These are phyloP conservation scores for Cygnus olor DNA, from an alignment of 2,797 vertebrate species.

Conservation along the genomic window DNA sequence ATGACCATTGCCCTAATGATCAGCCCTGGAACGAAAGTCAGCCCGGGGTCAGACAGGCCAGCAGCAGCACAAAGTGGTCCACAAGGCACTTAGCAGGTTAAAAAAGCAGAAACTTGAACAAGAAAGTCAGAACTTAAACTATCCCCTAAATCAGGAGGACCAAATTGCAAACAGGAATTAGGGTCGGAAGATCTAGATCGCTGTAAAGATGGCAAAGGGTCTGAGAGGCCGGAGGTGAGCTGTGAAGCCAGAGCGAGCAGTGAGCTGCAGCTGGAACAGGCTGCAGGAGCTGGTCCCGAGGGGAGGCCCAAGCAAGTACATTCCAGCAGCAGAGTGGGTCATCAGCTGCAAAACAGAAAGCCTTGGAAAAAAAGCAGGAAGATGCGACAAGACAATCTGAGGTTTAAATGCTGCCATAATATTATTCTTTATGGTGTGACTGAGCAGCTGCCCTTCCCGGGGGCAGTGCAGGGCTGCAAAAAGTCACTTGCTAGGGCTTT, in stretches of 20 bases:
- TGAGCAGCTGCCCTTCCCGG: rapidly evolving
- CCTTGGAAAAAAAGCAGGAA: background rate
- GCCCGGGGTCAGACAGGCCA: background rate
- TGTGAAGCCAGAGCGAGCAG: background rate
- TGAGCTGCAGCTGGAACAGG: background rate
- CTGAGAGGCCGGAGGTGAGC: background rate
- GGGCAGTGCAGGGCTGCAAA: background rate
- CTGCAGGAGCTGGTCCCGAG: rapidly evolving
- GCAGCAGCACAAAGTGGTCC: background rate
- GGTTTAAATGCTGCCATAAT: background rate
- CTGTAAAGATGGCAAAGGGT: background rate
- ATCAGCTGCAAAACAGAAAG: background rate
- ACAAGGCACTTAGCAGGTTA: background rate
- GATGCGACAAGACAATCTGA: background rate
- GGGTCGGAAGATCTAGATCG: background rate
- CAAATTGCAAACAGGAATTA: background rate
- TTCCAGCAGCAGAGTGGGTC: background rate
- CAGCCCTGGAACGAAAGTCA: background rate
- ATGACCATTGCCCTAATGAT: background rate
- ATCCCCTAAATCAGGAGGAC: background rate
- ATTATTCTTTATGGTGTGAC: background rate
- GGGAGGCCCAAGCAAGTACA: rapidly evolving
- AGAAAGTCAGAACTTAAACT: background rate
- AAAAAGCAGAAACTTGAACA: background rate
- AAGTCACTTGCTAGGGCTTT: background rate